phyloP scores from a whole-genome alignment of 2,888 invertebrate genomes.

The Calephelis perditalis region DNA sequence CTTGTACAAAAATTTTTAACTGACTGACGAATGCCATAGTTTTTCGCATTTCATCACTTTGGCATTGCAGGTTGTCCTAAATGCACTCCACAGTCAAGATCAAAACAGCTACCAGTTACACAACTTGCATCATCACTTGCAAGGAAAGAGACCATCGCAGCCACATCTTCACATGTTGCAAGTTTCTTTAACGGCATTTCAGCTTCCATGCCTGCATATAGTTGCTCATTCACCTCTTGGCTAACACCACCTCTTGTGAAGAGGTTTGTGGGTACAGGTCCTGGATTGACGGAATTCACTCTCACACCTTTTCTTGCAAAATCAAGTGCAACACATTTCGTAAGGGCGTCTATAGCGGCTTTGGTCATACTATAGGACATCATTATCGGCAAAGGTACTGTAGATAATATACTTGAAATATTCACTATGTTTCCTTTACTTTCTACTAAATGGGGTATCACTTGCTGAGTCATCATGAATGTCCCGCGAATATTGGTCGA shows the following conservation, averaged over 20 bases:
- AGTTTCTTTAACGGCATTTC: constrained; percentile 45
- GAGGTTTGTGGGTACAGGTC: constrained; percentile 52
- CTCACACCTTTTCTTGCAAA: constrained; percentile 49
- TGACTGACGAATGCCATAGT: no score
- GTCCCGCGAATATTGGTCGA: constrained; percentile 54
- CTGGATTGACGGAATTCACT: constrained; percentile 59
- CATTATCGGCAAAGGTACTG: constrained; percentile 43
- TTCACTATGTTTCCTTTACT: constrained; percentile 56
- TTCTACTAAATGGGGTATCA: constrained; percentile 44
- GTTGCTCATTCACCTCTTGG: constrained; percentile 38
- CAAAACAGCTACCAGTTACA: constrained; percentile 49
- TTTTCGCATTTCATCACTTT: constrained; percentile 1
- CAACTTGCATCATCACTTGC: constrained; percentile 53
- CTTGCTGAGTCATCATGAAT: constrained; percentile 46
- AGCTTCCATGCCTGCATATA: constrained; percentile 40
- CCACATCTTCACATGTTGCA: constrained; percentile 47
- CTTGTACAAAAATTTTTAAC: no score
- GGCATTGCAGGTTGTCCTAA: constrained; percentile 35
- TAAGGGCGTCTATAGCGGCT: constrained; percentile 58
- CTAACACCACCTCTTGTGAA: constrained; percentile 48
- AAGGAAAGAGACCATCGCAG: constrained; percentile 49
- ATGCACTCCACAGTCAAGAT: constrained; percentile 52
- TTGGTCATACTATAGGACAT: constrained; percentile 59
- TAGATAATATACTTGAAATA: constrained; percentile 51
- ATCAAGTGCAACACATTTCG: constrained; percentile 55